Evolutionary conservation across 2,888 invertebrate genomes (phyloP), one percentile per base, ranked within the genome.

Genomic region (Eupithecia abbreviata): DNA sequence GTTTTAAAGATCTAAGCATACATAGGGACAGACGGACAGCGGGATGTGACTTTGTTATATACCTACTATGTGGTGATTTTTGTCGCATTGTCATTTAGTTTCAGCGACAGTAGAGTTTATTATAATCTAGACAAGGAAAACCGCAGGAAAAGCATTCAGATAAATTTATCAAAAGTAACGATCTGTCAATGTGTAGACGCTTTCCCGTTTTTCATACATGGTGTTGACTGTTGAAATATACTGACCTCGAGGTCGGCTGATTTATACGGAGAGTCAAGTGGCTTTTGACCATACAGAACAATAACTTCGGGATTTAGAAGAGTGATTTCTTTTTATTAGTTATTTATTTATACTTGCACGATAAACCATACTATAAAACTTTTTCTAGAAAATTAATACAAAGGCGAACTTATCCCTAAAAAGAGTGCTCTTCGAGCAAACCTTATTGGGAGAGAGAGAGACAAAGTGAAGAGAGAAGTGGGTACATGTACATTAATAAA

Each of bases 171-270:
- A 85, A 83, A 80, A 13, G 74, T 81, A 82, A 83, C 79, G 79
- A 80, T 78, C 76, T 79, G 80, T 69, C 76, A 74, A 81, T 78
- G 77, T 81, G 79, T 75, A 76, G 72, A 80, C 77, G 77, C 82
- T 84, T 84, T 83, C 78, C 81, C 82, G 83, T 89, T 88, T 88
- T 87, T 87, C 87, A 85, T 87, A 82, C 80, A 82, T 82, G 84
- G 85, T 72, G 75, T 87, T 84, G 83, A 87, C 84, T 72, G 73
- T 87, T 84, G 83, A 87, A 87, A 87, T 84, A 87, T 87, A 85
- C 86, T 85, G 87, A 90, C 89, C 90, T 79, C 79, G 78, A 79
- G 90, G 87, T 90, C 89, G 81, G 79, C 83, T 87, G 87, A 90
- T 91, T 90, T 90, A 91, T 89, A 84, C 79, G 76, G 80, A 79